Evolutionary conservation across 2,888 invertebrate genomes (phyloP).

Genomic region (Ectropis crepuscularia): DNA sequence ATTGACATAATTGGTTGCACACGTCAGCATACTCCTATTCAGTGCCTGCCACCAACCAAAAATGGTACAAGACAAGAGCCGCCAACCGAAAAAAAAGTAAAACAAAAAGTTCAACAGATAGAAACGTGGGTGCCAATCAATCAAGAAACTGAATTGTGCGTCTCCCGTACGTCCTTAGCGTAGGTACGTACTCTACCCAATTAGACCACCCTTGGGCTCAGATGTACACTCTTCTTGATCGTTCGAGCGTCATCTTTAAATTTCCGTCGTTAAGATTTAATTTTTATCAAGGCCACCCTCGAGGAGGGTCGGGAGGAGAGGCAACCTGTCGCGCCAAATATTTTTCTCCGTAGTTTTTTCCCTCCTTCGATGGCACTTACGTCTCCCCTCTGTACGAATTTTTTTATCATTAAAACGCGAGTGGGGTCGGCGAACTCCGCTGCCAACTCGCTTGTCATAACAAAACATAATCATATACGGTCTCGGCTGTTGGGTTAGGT

Average conservation of each 20-base stretch:
- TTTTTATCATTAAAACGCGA: constrained; percentile 84
- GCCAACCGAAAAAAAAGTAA: constrained; percentile 36
- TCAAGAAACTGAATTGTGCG: constrained; percentile 54
- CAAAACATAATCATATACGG: constrained; percentile 78
- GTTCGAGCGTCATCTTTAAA: constrained; percentile 84
- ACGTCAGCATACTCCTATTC: too few relatives aligned
- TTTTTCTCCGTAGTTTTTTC: constrained; percentile 84
- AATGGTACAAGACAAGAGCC: too few relatives aligned
- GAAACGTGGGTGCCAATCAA: constrained; percentile 59
- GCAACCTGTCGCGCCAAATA: constrained; percentile 85
- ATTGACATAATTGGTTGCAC: too few relatives aligned
- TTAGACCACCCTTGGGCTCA: constrained; percentile 81
- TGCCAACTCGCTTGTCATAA: constrained; percentile 81
- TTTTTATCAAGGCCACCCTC: constrained; percentile 77
- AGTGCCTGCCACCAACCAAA: too few relatives aligned
- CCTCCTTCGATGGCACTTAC: constrained; percentile 84
- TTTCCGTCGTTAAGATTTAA: constrained; percentile 85
- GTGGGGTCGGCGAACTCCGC: constrained; percentile 83
- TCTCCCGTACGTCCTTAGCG: constrained; percentile 59
- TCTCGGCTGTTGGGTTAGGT: constrained; percentile 51
- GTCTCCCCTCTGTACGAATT: constrained; percentile 83
- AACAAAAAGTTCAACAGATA: constrained; percentile 47
- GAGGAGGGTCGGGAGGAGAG: constrained; percentile 49
- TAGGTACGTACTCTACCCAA: constrained; percentile 70
- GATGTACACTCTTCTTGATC: constrained; percentile 84